Base-by-base conservation (phyloP, 2,797 vertebrate genomes). In the Threskiornis aethiopicus region DNA sequence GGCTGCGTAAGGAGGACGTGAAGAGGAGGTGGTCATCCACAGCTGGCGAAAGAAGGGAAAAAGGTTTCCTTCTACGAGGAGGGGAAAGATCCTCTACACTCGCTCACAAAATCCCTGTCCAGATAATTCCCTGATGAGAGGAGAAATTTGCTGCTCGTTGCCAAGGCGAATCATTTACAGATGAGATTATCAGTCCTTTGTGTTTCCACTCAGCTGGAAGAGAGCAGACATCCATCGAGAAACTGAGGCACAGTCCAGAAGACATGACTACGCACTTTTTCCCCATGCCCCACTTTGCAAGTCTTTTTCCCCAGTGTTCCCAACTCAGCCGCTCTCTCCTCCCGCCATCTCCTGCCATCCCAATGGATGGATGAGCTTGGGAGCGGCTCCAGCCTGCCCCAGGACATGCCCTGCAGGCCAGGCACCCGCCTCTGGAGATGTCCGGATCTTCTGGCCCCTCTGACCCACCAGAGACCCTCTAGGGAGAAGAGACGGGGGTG, bases 391-490 rank as follows among this genome's bases (percentile, higher is more conserved):
- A 41, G 19, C 33, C 33, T 71, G 66, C 11, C 13, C 33, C 39
- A n/a, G 28, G 18, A 33, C 51, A 18, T 8, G 8, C 9, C 42
- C 44, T 4, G 29, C 42, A 24, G 57, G 57, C 24, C 18, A 35
- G 22, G 21, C 29, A 51, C 18, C 22, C 13, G 2, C n/a, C 49
- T 49, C 25, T 1, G 1, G 66, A 51, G 3, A 3, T 33, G 9
- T 25, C 28, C 31, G 21, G 10, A 11, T 52, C 41, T 58, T 59
- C 70, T 73, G n/a, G 58, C 16, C 42, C n/a, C 37, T 8, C 28
- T 16, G 25, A 37, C 8, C 6, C 21, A 9, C 22, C 6, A 2
- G 52, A 67, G 24, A 47, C 16, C 12, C 35, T 16, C 46, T 3
- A 2, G 29, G 37, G 29, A 65, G 39, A 57, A 16, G 14, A 18